phyloP scores from a whole-genome alignment of 2,113 vertebrate genomes.

The Amazona guildingii region DNA sequence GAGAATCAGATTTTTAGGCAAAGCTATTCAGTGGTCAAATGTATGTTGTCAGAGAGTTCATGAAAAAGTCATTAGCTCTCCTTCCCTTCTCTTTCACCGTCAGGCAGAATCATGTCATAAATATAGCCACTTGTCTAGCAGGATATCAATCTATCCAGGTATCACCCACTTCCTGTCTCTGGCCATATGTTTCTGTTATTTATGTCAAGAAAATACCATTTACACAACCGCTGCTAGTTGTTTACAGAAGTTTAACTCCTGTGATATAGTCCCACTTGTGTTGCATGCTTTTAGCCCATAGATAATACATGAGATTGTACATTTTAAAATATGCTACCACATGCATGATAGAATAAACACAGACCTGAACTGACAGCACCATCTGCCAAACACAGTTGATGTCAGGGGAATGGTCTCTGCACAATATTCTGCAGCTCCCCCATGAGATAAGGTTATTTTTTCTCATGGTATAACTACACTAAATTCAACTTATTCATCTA shows the following conservation, averaged over 20 bases:
- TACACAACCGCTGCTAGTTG: slow-evolving; percentile 81
- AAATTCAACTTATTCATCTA: slow-evolving; percentile 81
- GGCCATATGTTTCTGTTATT: slow-evolving; percentile 90
- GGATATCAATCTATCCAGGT: slow-evolving; percentile 78
- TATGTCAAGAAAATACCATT: slow-evolving; percentile 87
- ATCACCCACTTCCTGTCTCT: slow-evolving; percentile 83
- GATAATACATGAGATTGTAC: slow-evolving; percentile 83
- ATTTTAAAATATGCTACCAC: slow-evolving; percentile 81
- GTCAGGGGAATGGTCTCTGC: slow-evolving; percentile 74
- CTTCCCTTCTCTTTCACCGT: slow-evolving; percentile 76
- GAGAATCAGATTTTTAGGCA: slow-evolving; percentile 58
- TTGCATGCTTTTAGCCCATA: slow-evolving; percentile 84
- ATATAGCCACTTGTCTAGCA: slow-evolving; percentile 72
- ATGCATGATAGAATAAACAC: slow-evolving; percentile 83
- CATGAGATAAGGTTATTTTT: slow-evolving; percentile 77
- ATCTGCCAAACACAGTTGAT: slow-evolving; percentile 84
- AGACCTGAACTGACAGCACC: slow-evolving; percentile 84
- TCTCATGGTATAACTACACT: slow-evolving; percentile 73
- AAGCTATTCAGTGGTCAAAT: slow-evolving; percentile 72
- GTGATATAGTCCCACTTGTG: slow-evolving; percentile 77
- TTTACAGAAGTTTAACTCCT: slow-evolving; percentile 87
- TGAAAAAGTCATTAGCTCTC: slow-evolving; percentile 78
- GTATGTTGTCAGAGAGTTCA: slow-evolving; percentile 75
- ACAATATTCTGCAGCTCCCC: slow-evolving; percentile 71
- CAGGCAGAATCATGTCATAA: slow-evolving; percentile 81